Evolutionary conservation across 1,140 invertebrate genomes (phyloP).

Genomic region (Fopius arisanus): DNA sequence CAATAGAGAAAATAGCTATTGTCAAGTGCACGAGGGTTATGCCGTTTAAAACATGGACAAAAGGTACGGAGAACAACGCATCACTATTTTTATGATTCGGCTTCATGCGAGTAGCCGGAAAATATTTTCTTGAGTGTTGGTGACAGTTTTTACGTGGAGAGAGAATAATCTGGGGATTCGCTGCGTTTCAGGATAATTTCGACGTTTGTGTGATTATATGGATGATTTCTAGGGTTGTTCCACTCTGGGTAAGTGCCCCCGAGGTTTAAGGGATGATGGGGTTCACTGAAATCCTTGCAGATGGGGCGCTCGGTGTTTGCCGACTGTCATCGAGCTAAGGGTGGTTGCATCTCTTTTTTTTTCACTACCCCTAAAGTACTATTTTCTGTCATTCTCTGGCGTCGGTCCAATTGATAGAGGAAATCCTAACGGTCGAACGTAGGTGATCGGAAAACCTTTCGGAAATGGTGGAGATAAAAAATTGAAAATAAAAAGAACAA

Average conservation of each 20-base stretch:
- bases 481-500: no score
- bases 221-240: neutral
- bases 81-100: neutral
- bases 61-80: conserved; percentile 8
- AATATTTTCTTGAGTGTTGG: neutral
- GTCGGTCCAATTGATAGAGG: neutral
- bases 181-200: no score
- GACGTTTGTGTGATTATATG: no score
- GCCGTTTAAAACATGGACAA: conserved; percentile 28
- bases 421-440: no score
- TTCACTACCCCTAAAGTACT: neutral
- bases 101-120: neutral
- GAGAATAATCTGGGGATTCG: no score
- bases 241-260: conserved; percentile 29
- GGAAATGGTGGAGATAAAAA: no score
- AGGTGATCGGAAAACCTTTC: no score
- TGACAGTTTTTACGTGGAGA: no score
- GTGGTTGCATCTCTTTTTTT: neutral
- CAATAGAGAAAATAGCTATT: conserved; percentile 36
- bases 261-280: conserved; percentile 45
- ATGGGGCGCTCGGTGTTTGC: conserved; percentile 46
- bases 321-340: conserved; percentile 23
- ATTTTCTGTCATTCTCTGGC: neutral
- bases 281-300: conserved; percentile 45
- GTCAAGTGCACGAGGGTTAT: conserved; percentile 20